A percentile compares a stretch with the other conserved stretches of the same genome.
Conservation (phyloP, 2,797 vertebrate genomes). For the Nasua narica region DNA sequence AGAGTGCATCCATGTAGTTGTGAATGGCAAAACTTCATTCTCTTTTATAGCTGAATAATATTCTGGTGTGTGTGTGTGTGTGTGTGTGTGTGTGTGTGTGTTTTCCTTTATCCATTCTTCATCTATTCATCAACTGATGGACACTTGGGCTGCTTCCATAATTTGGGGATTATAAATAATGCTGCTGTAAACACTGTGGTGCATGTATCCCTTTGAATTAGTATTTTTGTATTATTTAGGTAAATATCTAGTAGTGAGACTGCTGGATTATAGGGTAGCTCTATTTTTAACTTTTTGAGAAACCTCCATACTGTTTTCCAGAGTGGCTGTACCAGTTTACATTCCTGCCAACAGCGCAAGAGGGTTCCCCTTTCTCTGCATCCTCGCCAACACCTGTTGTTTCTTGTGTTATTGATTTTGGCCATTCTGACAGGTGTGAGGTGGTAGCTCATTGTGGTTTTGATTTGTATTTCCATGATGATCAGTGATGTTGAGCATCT, state of each 20-base stretch:
- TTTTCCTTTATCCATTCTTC: background rate
- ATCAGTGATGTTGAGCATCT: background rate
- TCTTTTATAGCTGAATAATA: background rate
- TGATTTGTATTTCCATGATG: background rate
- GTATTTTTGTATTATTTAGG: background rate
- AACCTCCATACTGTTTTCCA: background rate
- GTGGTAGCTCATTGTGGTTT: background rate
- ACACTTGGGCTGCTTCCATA: background rate
- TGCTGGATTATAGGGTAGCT: background rate
- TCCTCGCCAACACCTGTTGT: background rate
- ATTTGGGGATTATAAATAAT: background rate
- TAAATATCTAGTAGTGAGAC: background rate
- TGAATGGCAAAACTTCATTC: background rate
- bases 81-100: too few relatives aligned
- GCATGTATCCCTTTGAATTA: background rate
- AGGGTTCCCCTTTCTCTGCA: background rate
- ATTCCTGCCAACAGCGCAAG: background rate
- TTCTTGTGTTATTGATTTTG: background rate
- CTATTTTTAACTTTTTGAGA: background rate
- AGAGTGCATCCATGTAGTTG: background rate
- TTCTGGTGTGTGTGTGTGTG: background rate
- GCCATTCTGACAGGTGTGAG: background rate
- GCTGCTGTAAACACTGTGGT: background rate
- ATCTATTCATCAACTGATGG: background rate
- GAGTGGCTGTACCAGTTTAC: background rate